Percentiles rank a stretch among this genome's conserved stretches.
These are phyloP conservation scores for Glomeris maerens DNA, from an alignment of 1,140 invertebrate species.

Conservation along the genomic window DNA sequence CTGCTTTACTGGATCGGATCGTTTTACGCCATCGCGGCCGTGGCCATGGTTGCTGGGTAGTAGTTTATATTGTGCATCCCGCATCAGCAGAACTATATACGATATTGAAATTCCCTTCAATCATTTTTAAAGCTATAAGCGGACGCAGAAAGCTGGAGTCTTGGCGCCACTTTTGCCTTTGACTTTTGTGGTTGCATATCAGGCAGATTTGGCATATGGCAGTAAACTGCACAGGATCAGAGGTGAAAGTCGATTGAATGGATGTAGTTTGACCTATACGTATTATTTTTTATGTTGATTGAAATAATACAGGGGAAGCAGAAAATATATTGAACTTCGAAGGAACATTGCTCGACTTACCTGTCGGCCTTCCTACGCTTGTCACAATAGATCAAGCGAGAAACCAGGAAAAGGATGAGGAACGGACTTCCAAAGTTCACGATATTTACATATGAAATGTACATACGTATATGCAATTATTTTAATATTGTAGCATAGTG, in stretches of 20 bases:
- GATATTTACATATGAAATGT: constrained; percentile 24
- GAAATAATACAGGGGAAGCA: constrained; percentile 47
- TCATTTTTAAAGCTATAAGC: constrained; percentile 47
- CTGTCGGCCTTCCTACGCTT: constrained; percentile 51
- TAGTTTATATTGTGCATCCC: no score
- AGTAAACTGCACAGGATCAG: constrained; percentile 56
- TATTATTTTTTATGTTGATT: constrained; percentile 2
- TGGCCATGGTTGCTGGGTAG: constrained; percentile 45
- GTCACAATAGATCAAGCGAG: constrained; percentile 49
- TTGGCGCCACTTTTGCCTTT: constrained; percentile 49
- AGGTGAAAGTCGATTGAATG: constrained; percentile 31
- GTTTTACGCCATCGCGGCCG: constrained; percentile 45
- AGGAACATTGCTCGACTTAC: constrained; percentile 44
- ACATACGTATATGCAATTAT: no score
- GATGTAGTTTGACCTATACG: neutral
- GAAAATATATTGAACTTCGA: constrained; percentile 63
- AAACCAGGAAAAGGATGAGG: constrained; percentile 45
- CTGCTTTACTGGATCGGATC: constrained; percentile 52
- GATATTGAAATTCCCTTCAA: no score
- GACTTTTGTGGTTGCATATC: constrained; percentile 53
- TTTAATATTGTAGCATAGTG: no score
- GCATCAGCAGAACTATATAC: no score
- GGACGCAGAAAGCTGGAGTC: constrained; percentile 40
- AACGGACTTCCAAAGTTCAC: constrained; percentile 28
- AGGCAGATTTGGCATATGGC: constrained; percentile 59